A percentile compares a stretch with the other conserved stretches of the same genome.
phyloP scores from a whole-genome alignment of 2,113 vertebrate species.

The Pitta sordida region DNA sequence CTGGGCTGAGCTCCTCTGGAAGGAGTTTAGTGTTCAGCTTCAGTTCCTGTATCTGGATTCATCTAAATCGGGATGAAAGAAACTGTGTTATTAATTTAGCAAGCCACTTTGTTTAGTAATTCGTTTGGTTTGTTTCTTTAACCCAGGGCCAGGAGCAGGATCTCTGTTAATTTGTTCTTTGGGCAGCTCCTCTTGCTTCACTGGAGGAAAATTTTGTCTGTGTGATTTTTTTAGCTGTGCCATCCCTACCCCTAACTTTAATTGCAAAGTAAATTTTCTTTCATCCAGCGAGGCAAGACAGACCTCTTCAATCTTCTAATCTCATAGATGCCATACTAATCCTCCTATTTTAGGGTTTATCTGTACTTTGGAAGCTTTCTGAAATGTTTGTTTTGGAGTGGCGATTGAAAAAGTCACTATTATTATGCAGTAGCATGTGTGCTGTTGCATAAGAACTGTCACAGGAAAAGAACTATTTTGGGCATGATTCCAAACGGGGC shows the following conservation, averaged over 20 bases:
- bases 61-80: background rate
- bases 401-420: background rate
- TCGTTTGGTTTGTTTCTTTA: constrained; percentile 40
- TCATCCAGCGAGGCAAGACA: background rate
- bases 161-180: constrained; percentile 15
- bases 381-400: background rate
- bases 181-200: constrained; percentile 28
- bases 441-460: background rate
- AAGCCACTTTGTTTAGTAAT: constrained; percentile 12
- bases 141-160: constrained; percentile 19
- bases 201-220: background rate
- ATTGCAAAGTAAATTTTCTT: background rate
- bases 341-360: background rate
- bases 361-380: background rate
- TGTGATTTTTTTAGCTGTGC: constrained; percentile 11
- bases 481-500: background rate
- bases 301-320: background rate
- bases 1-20: background rate
- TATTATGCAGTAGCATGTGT: background rate
- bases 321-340: background rate
- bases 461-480: background rate
- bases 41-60: background rate
- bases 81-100: constrained; percentile 23
- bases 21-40: background rate
- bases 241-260: background rate